These are phyloP conservation scores for Acanthochromis polyacanthus DNA, from an alignment of 2,113 vertebrate genomes.

Conservation along the genomic window DNA sequence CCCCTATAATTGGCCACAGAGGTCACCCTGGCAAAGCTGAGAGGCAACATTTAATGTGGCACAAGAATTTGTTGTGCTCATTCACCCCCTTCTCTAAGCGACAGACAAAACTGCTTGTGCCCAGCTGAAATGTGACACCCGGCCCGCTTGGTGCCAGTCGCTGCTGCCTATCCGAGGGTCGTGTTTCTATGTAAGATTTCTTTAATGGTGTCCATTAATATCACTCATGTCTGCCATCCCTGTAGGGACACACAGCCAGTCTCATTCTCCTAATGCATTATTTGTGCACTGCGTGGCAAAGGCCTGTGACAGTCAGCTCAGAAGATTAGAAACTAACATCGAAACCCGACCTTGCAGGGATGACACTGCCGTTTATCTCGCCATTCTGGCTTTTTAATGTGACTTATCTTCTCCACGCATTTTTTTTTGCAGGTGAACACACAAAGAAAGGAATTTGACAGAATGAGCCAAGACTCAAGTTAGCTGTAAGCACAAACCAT, in stretches of 20 bases:
- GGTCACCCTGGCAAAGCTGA: constrained; percentile 70
- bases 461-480: background rate
- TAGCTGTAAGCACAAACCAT: constrained; percentile 8
- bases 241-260: constrained; percentile 8
- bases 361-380: constrained; percentile 52
- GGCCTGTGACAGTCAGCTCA: constrained; percentile 39
- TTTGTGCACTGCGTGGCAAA: constrained; percentile 59
- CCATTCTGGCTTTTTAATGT: constrained; percentile 21
- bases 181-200: constrained; percentile 51
- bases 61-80: constrained; percentile 65
- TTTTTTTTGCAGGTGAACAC: constrained; percentile 28
- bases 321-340: constrained; percentile 53
- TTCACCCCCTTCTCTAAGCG: constrained; percentile 23
- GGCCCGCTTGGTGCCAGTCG: constrained; percentile 10
- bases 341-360: constrained; percentile 52
- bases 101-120: constrained; percentile 51
- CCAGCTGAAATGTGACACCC: constrained; percentile 44
- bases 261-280: constrained; percentile 57
- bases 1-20: constrained; percentile 79
- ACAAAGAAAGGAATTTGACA: constrained; percentile 13
- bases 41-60: constrained; percentile 65
- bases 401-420: constrained; percentile 7
- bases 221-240: constrained; percentile 50
- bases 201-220: constrained; percentile 73
- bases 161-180: constrained; percentile 41